These are phyloP conservation scores for Balanococcus diminutus DNA, from an alignment of 2,888 invertebrate genomes.

Conservation along the genomic window DNA sequence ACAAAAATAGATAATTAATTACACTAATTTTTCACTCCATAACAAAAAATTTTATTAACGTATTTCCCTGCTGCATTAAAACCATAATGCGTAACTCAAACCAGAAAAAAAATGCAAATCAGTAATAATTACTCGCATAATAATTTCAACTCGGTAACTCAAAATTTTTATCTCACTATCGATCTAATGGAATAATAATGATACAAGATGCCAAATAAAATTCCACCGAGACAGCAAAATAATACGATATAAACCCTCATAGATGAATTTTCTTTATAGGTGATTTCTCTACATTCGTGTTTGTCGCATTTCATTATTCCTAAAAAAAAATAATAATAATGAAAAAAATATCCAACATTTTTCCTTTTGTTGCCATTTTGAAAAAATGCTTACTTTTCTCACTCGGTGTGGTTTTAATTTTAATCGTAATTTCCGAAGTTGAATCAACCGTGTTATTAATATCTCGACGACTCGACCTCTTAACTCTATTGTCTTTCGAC, in stretches of 20 bases:
- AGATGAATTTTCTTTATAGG: neutral
- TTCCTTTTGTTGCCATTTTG: too few species aligned
- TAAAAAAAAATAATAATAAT: neutral
- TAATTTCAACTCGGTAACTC: too few species aligned
- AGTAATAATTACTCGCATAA: neutral
- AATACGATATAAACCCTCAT: neutral
- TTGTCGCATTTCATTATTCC: neutral
- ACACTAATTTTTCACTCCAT: too few species aligned
- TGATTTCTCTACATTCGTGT: neutral
- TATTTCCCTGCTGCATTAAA: too few species aligned
- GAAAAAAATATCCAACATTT: neutral
- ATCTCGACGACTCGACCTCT: neutral
- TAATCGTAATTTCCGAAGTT: conserved; percentile 33
- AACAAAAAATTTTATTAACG: too few species aligned
- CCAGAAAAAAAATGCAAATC: neutral
- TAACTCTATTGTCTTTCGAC: neutral
- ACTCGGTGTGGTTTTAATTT: neutral
- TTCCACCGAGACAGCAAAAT: neutral
- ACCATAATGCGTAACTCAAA: too few species aligned
- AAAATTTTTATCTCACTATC: neutral
- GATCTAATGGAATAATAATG: neutral
- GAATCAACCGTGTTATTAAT: neutral
- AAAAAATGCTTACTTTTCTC: neutral
- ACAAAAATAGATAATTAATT: too few species aligned
- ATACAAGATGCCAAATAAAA: neutral